phyloP scores from a whole-genome alignment of 2,113 vertebrate genomes.

The Oryzias curvinotus region DNA sequence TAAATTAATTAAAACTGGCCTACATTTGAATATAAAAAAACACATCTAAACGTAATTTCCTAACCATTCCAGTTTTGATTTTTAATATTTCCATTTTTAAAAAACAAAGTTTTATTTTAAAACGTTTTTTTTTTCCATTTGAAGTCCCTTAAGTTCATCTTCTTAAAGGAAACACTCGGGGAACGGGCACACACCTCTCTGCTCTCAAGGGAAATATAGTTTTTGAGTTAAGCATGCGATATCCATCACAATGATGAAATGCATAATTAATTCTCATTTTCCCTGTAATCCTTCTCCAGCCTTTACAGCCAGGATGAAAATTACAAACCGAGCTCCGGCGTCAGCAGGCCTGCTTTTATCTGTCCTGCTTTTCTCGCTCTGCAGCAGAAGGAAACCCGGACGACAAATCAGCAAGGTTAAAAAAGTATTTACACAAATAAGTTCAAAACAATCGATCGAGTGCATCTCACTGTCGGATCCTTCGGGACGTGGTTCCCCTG shows the following conservation, averaged over 20 bases:
- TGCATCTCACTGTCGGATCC: slow-evolving; percentile 60
- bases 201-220: slow-evolving; percentile 66
- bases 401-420: slow-evolving; percentile 73
- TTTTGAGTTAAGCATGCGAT: slow-evolving; percentile 51
- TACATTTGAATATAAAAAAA: neutral
- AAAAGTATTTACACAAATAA: slow-evolving; percentile 78
- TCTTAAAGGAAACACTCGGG: slow-evolving; percentile 39
- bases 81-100: no score
- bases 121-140: slow-evolving; percentile 12
- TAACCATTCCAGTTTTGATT: no score
- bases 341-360: slow-evolving; percentile 7
- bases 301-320: slow-evolving; percentile 54
- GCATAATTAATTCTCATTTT: slow-evolving; percentile 74
- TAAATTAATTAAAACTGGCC: neutral
- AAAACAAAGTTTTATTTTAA: no score
- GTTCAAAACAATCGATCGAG: slow-evolving; percentile 70
- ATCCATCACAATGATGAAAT: slow-evolving; percentile 72
- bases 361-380: slow-evolving; percentile 39
- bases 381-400: slow-evolving; percentile 27
- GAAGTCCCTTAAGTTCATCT: slow-evolving; percentile 45
- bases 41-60: neutral
- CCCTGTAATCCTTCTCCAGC: slow-evolving; percentile 55
- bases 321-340: slow-evolving; percentile 15
- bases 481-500: slow-evolving; percentile 59
- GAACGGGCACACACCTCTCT: slow-evolving; percentile 36